Base-by-base conservation (phyloP, 1,140 invertebrate species). In the Whitmania pigra region DNA sequence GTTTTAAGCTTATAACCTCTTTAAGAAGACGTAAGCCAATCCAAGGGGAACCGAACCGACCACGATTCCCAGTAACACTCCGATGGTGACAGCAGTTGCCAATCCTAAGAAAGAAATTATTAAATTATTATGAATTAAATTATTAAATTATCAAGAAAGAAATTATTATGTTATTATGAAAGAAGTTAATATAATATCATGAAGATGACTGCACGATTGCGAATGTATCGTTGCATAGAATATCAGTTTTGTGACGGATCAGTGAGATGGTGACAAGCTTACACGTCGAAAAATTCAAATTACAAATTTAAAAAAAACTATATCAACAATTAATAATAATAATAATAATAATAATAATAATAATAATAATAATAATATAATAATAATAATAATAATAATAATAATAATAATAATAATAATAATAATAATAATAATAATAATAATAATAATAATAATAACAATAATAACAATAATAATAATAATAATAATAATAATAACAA, bases 41-140 rank as follows among this genome's bases (percentile, higher is more conserved):
- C 43, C 60, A 17, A 74, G 73, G 0, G 67, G 57, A 2, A 72
- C 73, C 17, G 57, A 43, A 17, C 73, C 73, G 70, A 74, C 71
- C 22, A 74, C 40, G 18, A 74, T 69, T 15, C 73, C 73, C 17
- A 74, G 66, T 7, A 74, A n/a, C 20, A 74, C 67, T 20, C 73
- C 73, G 3, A 74, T 67, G 22, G 54, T 54, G 31, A 74, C 67
- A n/a, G 71, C 73, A 22, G 66, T 68, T 20, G 71, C 57, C 17
- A 74, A 25, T 54, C 73, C 73, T 74, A 57, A 15, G 63, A 49
- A 49, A 49, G 43, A 17, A 49, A 49, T 15, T 43, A 13, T 43
- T 43, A n/a, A n/a, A n/a, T n/a, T n/a, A n/a, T n/a, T n/a, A n/a
- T n/a, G n/a, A n/a, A n/a, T n/a, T n/a, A n/a, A n/a, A n/a, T n/a